Evolutionary conservation across 2,797 vertebrate species (phyloP), one percentile per base, ranked within the genome.

Genomic region (Rhinophrynus dorsalis): DNA sequence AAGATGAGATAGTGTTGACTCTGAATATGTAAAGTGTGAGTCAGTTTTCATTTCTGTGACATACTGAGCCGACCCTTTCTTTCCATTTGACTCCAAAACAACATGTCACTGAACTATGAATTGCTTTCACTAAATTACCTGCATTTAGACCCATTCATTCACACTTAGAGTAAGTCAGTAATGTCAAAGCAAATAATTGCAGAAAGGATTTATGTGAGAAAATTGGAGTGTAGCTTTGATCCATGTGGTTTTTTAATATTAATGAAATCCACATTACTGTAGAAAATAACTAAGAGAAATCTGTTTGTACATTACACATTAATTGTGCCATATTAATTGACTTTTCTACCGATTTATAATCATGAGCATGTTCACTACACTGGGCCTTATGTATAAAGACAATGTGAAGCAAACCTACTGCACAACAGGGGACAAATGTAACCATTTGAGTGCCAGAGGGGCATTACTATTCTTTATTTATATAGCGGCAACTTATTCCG

Each of bases 161-260:
- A 37, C 42, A 38, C 2, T 26, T 35, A 20, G 52, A 17, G 11
- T 55, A 55, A 35, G 10, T 20, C 37, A 35, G 24, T 27, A 3
- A 15, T 54, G 50, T 37, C 62, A 55, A 65, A 54, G 30, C 62
- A 42, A 65, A 50, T 15, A 26, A 29, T 33, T 26, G n/a, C 24
- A 13, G 6, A 7, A 27, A 29, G 1, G 48, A 51, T 29, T 51
- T 27, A n/a, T n/a, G 9, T 23, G 10, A 4, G n/a, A n/a, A 29
- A 3, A 26, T 12, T 51, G 3, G 23, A 51, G n/a, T 1, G 23
- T 12, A n/a, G 23, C 6, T 27, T 27, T 3, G 26, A 26, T 6
- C n/a, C 23, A 27, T n/a, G 3, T 26, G 24, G 27, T 50, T 10
- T 26, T 50, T 23, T 3, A 24, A 47, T 9, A 21, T 23, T 47